Evolutionary conservation across 2,113 vertebrate species (phyloP), one percentile per base, ranked within the genome.

Genomic region (Gnathonemus longibarbis): DNA sequence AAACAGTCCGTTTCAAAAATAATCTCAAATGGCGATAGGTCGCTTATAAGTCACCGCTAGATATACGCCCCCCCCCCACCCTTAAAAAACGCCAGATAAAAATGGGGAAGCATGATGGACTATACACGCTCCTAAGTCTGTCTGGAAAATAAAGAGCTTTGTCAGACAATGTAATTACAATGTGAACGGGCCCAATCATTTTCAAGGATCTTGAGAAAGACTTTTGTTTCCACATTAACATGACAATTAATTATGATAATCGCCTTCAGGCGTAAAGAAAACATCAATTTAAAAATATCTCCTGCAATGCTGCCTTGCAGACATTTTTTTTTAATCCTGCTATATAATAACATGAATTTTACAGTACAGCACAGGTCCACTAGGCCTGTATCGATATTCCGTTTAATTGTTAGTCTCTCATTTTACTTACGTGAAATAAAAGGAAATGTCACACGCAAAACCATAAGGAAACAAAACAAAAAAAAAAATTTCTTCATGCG

Each of bases 1-100:
- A 96, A 95, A 94, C 95, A 95, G 94, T 94, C 93, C 95, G 94
- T 88, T 91, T 87, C 91, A 91, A 80, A 49, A 90, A 91, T 91
- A 91, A 91, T 92, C 92, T 92, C 92, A 95, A 94, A 94, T 24
- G 92, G 94, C 94, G 93, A 94, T 93, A 93, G 10, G 13, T 2
- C 48, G 19, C 50, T 4, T 31, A 31, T 91, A 93, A 92, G 94
- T 92, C 91, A 93, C 92, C 92, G 93, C 94, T 93, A 21, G 42
- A 88, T 24, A 56, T 48, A 88, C 49, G 56, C 35, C 53, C 80
- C 35, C 66, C 77, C 49, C 46, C 35, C 53, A 56, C 50, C 46
- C 35, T 6, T 49, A 48, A 50, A 90, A 87, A 83, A 88, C 45
- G 87, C 90, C 15, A 24, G 52, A 84, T 21, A 11, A 53, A 88